Conservation (phyloP, 1,140 invertebrate species). For the Bombus ignitus region DNA sequence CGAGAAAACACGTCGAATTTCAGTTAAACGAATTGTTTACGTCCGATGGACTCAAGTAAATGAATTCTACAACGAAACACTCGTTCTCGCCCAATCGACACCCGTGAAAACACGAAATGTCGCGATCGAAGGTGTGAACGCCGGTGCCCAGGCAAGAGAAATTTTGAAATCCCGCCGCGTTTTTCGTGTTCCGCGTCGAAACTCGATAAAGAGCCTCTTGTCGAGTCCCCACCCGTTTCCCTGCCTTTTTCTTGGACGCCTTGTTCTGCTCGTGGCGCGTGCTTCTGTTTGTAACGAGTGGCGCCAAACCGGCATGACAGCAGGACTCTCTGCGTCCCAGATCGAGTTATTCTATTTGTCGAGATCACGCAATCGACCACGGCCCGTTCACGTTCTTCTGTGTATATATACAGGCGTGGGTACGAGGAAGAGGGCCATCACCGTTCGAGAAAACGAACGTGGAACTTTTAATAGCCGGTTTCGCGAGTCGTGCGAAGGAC, state of each 20-base stretch:
- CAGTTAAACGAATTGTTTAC: no score
- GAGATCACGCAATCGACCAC: conserved; percentile 38
- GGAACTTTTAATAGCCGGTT: conserved; percentile 62
- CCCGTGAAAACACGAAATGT: not conserved
- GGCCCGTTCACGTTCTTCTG: not conserved
- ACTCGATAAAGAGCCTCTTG: not conserved
- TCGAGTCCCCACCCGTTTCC: not conserved
- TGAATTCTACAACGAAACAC: no score
- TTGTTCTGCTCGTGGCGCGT: not conserved
- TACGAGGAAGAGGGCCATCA: not conserved
- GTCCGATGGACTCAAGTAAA: no score
- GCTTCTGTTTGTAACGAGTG: conserved; percentile 39
- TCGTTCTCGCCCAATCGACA: not conserved
- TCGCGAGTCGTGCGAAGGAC: conserved; percentile 49
- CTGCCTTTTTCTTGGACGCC: conserved; percentile 1
- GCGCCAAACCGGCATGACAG: conserved; percentile 52
- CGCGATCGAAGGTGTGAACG: no score
- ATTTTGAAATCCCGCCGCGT: not conserved
- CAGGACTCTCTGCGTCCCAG: conserved; percentile 32
- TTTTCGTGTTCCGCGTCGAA: not conserved
- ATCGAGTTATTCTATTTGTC: conserved; percentile 2
- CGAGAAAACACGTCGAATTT: no score
- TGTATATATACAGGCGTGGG: not conserved
- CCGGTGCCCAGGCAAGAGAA: not conserved
- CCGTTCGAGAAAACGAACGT: conserved; percentile 9